Evolutionary conservation across 2,797 vertebrate genomes (phyloP), one percentile per base, ranked within the genome.

Genomic region (Philypnodon macrostomus): DNA sequence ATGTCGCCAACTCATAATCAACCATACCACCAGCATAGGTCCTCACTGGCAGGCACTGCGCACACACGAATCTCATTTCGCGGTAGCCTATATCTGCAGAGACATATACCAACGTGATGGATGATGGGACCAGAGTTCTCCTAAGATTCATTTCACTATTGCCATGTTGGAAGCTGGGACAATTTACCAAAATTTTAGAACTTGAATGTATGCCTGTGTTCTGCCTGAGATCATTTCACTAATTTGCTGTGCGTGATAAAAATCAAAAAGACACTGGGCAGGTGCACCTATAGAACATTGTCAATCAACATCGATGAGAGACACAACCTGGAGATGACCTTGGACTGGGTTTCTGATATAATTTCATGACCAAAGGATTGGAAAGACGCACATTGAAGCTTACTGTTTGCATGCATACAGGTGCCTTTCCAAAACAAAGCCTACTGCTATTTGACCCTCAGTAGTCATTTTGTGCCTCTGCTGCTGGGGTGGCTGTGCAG

Each of bases 261-360:
- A 11, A 29, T 30, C 12, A 54, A 47, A 65, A 52, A 61, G 66
- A 23, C 48, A 66, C 45, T 63, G 75, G 70, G 67, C 75, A 72
- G 39, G 66, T 63, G 67, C 67, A 46, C 58, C 46, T 52, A 7
- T 32, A 27, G 64, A 69, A 67, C 49, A 70, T n/a, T 65, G 72
- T 78, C 81, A 83, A 63, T 87, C 80, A 82, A 55, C 70, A 69
- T 75, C 21, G 68, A 54, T 18, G 67, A 76, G 69, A 81, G 67
- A 38, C 23, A 67, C 44, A 24, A 34, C 35, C 49, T 46, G 55
- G 53, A 63, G 44, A 75, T 88, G 86, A 88, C 86, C 86, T 88
- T 88, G 84, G 8, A 50, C 35, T 16, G 38, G 6, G 21, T 6
- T 23, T 23, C 14, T 12, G 9, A 24, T 9, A 41, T n/a, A 37